Conservation (phyloP, 1,140 invertebrate genomes). For the Lepidotrigona ventralis region DNA sequence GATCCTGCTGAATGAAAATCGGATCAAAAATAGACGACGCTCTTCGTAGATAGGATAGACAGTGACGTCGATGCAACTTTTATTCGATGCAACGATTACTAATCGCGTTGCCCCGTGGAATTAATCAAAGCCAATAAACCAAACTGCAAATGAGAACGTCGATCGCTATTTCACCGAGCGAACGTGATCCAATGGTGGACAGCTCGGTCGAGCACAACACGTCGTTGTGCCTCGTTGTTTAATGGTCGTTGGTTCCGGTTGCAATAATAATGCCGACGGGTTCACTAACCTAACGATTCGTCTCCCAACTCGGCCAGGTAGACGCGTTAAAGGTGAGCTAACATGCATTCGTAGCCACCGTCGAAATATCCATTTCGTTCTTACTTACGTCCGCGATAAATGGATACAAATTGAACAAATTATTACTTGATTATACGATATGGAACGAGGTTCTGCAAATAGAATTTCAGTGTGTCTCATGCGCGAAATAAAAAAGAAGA, state of each 20-base stretch:
- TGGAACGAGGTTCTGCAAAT: neutral
- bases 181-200: conserved; percentile 43
- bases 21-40: neutral
- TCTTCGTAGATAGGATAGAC: neutral
- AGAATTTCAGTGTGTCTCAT: neutral
- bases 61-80: neutral
- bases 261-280: conserved; percentile 53
- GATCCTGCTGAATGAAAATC: neutral
- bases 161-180: conserved; percentile 38
- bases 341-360: neutral
- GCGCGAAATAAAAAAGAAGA: neutral
- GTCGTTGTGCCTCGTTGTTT: conserved; percentile 49
- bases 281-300: conserved; percentile 55
- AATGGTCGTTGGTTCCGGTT: conserved; percentile 53
- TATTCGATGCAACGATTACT: neutral
- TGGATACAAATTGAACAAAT: neutral
- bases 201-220: conserved; percentile 32
- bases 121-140: conserved; percentile 39
- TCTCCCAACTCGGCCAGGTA: conserved; percentile 37
- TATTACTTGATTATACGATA: neutral
- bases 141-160: conserved; percentile 35
- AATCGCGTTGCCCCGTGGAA: conserved; percentile 6
- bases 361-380: conserved; percentile 5
- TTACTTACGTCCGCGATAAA: neutral
- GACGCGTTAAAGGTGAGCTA: conserved; percentile 49